These are phyloP conservation scores for Thereva unica DNA, from an alignment of 2,888 invertebrate genomes.

Conservation along the genomic window DNA sequence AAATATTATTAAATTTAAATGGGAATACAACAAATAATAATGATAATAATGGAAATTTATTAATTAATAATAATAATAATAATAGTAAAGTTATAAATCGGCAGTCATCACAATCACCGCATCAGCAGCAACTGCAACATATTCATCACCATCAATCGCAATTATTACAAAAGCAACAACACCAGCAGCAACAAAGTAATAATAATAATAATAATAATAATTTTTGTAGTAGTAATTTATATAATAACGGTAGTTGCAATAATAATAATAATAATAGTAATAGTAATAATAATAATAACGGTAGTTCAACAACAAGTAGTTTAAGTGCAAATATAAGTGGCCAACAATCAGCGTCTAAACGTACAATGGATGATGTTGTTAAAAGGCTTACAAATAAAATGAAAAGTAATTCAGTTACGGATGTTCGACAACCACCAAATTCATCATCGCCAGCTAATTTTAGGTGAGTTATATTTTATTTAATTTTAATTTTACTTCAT, in stretches of 20 bases:
- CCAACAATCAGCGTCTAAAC: constrained; percentile 57
- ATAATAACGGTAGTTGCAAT: constrained; percentile 49
- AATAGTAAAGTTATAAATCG: constrained; percentile 35
- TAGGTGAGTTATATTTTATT: constrained; percentile 18
- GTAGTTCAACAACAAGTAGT: constrained; percentile 23
- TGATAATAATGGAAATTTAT: constrained; percentile 35
- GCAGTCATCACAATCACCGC: constrained; percentile 53
- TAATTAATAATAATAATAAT: constrained; percentile 38
- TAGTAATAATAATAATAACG: constrained; percentile 38
- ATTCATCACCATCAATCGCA: constrained; percentile 30
- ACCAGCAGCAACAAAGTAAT: constrained; percentile 11
- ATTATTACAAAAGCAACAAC: constrained; percentile 11
- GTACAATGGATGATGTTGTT: constrained; percentile 90
- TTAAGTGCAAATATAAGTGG: constrained; percentile 24
- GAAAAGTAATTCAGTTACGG: constrained; percentile 74
- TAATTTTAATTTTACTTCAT: too few relatives aligned
- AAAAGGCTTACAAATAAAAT: constrained; percentile 85
- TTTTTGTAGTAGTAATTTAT: constrained; percentile 39
- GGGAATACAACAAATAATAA: constrained; percentile 20
- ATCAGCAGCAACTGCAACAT: constrained; percentile 59
- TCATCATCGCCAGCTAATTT: constrained; percentile 30
- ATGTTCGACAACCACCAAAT: constrained; percentile 47
- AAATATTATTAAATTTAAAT: neutral
- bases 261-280: constrained; percentile 41
- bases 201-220: constrained; percentile 24